Percentiles rank a stretch among this genome's conserved stretches.
Evolutionary conservation across 2,113 vertebrate genomes (phyloP).

Genomic region (Macheiramphus alcinus): DNA sequence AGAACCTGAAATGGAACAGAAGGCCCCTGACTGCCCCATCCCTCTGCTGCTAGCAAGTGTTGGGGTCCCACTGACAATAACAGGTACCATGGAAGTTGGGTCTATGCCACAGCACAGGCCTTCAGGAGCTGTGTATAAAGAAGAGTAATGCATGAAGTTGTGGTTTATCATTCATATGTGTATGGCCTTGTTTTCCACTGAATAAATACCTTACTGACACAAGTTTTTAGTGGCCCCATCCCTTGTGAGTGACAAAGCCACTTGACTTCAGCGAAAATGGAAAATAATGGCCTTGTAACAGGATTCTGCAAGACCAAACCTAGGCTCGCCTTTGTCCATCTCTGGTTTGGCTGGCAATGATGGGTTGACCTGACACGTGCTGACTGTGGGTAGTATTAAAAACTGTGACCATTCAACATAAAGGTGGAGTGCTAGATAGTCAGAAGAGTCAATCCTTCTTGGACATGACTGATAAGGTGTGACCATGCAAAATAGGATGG

Average conservation of each 20-base stretch:
- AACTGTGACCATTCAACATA: not conserved
- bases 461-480: not conserved
- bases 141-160: not conserved
- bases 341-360: not conserved
- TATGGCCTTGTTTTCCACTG: not conserved
- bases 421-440: not conserved
- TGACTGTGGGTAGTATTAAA: not conserved
- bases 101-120: not conserved
- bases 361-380: not conserved
- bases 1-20: not conserved
- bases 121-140: not conserved
- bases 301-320: not conserved
- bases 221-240: not conserved
- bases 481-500: not conserved
- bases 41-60: not conserved
- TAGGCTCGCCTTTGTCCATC: not conserved
- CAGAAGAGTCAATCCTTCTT: not conserved
- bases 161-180: not conserved
- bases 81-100: not conserved
- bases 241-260: not conserved
- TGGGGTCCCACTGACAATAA: not conserved
- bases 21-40: not conserved
- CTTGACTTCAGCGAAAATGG: not conserved
- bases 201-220: not conserved
- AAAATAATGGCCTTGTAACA: not conserved